Evolutionary conservation across 1,140 invertebrate genomes (phyloP).

Genomic region (Diuraphis noxia): DNA sequence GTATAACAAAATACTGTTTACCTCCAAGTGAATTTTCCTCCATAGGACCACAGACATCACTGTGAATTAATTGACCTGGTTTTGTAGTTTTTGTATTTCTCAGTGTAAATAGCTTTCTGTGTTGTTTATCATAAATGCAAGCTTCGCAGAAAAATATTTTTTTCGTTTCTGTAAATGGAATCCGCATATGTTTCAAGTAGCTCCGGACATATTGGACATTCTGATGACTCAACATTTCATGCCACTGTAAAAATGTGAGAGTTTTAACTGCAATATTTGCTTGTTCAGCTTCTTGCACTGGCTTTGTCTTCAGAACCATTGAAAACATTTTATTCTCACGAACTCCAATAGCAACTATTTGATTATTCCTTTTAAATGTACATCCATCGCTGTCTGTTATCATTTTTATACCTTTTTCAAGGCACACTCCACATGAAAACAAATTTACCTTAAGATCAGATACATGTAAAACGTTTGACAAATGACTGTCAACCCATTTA

Average conservation of each 20-base stretch:
- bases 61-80: constrained; percentile 12
- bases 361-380: background rate
- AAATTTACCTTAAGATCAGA: constrained; percentile 18
- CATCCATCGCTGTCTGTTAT: background rate
- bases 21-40: background rate
- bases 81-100: background rate
- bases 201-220: background rate
- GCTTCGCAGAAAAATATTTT: background rate
- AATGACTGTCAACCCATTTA: background rate
- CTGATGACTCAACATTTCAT: too few relatives aligned
- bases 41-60: background rate
- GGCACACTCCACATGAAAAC: background rate
- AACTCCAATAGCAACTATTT: background rate
- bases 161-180: background rate
- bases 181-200: background rate
- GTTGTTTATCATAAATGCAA: too few relatives aligned
- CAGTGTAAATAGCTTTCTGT: background rate
- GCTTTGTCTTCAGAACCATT: background rate
- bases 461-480: background rate
- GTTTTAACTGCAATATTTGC: background rate
- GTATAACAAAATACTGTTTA: constrained; percentile 27
- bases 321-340: too few relatives aligned
- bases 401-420: background rate
- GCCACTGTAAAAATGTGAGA: background rate
- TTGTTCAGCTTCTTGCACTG: background rate